Conservation (phyloP, 2,888 invertebrate species). For the Lamellibrachia satsuma region DNA sequence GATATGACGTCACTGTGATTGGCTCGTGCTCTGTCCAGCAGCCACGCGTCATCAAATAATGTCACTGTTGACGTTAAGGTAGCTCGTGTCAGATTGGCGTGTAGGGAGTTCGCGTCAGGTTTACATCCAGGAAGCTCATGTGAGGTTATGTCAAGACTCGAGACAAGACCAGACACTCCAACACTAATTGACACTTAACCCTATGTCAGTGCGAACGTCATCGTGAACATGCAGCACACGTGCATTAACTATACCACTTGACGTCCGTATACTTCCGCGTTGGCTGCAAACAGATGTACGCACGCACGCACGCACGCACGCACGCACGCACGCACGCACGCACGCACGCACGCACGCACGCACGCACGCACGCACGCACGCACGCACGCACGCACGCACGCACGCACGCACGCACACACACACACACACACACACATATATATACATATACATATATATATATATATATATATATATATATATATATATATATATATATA, state of each 20-base stretch:
- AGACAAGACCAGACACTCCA: conserved; percentile 8
- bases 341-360: not conserved
- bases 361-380: rapidly evolving
- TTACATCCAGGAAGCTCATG: not conserved
- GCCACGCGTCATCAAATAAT: too few relatives aligned
- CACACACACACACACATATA: too few relatives aligned
- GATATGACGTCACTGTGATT: too few relatives aligned
- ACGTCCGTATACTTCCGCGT: not conserved
- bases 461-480: not conserved
- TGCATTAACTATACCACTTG: not conserved
- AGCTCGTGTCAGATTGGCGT: not conserved
- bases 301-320: not conserved
- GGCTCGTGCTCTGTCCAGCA: not conserved
- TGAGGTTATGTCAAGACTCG: not conserved
- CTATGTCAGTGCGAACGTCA: not conserved
- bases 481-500: not conserved
- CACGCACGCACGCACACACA: too few relatives aligned
- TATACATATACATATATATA: not conserved
- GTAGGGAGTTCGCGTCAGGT: not conserved
- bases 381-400: too few relatives aligned
- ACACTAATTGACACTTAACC: not conserved
- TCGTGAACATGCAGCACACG: not conserved
- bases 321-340: not conserved
- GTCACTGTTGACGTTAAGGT: not conserved
- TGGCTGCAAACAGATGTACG: not conserved